A percentile compares a stretch with the other conserved stretches of the same genome.
Conservation (phyloP, 2,797 vertebrate species). For the Harpagifer antarcticus region DNA sequence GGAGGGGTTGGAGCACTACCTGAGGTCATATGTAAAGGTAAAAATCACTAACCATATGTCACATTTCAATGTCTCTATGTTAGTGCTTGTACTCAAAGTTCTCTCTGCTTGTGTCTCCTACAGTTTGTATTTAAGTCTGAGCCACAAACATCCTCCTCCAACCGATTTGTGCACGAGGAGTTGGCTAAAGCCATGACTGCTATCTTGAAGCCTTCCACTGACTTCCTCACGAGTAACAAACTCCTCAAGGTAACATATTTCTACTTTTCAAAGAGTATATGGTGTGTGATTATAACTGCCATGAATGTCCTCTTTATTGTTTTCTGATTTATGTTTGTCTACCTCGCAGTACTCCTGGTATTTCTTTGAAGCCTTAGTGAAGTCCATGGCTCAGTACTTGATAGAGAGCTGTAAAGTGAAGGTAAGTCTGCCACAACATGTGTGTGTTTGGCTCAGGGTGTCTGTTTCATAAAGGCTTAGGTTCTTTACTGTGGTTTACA, state of each 20-base stretch:
- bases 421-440: constrained; percentile 81
- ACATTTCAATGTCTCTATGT: neutral
- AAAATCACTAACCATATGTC: neutral
- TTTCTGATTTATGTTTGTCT: constrained; percentile 59
- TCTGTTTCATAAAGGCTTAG: constrained; percentile 35
- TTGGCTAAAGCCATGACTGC: constrained; percentile 96
- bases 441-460: constrained; percentile 30
- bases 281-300: constrained; percentile 18
- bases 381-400: constrained; percentile 98
- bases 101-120: constrained; percentile 7
- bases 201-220: constrained; percentile 97
- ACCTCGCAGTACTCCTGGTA: constrained; percentile 96
- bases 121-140: constrained; percentile 97
- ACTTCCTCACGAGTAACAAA: constrained; percentile 98
- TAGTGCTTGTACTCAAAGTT: neutral
- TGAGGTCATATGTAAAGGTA: constrained; percentile 98
- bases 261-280: constrained; percentile 5
- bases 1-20: constrained; percentile 95
- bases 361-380: constrained; percentile 98
- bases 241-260: constrained; percentile 92
- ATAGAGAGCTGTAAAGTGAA: constrained; percentile 96
- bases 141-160: constrained; percentile 82
- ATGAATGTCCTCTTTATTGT: constrained; percentile 24
- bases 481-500: constrained; percentile 28
- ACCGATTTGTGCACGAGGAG: constrained; percentile 93